phyloP scores from a whole-genome alignment of 1,140 invertebrate species.

The Cyphomyrmex costatus region DNA sequence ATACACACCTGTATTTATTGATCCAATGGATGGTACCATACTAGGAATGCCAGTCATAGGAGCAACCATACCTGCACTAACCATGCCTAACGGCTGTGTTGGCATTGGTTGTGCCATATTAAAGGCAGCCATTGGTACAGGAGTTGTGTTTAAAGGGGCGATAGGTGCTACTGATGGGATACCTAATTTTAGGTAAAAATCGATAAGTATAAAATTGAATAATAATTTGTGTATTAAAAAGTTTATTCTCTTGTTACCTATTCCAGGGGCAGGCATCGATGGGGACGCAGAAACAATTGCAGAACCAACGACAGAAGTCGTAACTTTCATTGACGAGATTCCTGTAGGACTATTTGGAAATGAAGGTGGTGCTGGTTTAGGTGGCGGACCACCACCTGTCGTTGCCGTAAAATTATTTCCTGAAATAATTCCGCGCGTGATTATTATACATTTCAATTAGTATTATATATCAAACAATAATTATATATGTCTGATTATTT shows the following conservation, averaged over 20 bases:
- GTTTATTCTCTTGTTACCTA: conserved; percentile 75
- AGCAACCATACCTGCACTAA: conserved; percentile 65
- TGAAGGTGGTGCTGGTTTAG: conserved; percentile 85
- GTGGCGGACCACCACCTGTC: conserved; percentile 81
- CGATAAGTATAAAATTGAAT: neutral
- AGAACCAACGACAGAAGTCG: conserved; percentile 65
- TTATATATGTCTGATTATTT: neutral
- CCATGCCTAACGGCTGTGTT: conserved; percentile 77
- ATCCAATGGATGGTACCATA: conserved; percentile 69
- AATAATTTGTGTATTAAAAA: neutral
- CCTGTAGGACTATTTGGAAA: conserved; percentile 85
- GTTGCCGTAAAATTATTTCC: conserved; percentile 81
- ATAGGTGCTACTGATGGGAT: conserved; percentile 79
- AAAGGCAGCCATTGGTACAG: conserved; percentile 84
- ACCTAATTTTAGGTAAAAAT: conserved; percentile 67
- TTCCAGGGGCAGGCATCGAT: conserved; percentile 76
- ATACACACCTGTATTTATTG: conserved; percentile 69
- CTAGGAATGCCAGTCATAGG: conserved; percentile 67
- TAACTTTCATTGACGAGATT: conserved; percentile 77
- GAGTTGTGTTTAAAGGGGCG: conserved; percentile 82
- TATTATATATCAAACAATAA: neutral
- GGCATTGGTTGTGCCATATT: conserved; percentile 80
- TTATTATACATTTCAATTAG: conserved; percentile 26
- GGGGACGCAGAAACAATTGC: conserved; percentile 76
- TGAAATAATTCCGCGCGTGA: conserved; percentile 62